phyloP scores from a whole-genome alignment of 2,113 vertebrate genomes.

The Colistium nudipinnis region DNA sequence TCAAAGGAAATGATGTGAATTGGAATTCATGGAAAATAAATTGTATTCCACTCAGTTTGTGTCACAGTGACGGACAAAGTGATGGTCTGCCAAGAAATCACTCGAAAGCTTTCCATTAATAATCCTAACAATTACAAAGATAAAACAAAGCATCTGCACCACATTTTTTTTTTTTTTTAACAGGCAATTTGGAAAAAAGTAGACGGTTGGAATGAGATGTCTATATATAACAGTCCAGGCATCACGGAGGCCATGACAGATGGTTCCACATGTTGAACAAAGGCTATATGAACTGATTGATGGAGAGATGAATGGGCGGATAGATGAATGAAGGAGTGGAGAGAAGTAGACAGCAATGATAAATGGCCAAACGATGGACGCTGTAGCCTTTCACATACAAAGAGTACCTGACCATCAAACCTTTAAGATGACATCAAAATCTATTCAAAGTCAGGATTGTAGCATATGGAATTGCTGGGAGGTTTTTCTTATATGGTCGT shows the following conservation, averaged over 20 bases:
- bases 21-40: neutral
- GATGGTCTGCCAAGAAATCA: neutral
- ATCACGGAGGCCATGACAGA: slow-evolving; percentile 64
- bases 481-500: slow-evolving; percentile 43
- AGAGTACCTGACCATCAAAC: slow-evolving; percentile 63
- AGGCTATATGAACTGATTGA: slow-evolving; percentile 72
- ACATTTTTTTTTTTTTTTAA: slow-evolving; percentile 37
- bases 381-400: slow-evolving; percentile 52
- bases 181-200: slow-evolving; percentile 39
- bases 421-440: slow-evolving; percentile 51
- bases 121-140: neutral
- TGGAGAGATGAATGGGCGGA: slow-evolving; percentile 71
- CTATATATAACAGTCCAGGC: slow-evolving; percentile 54
- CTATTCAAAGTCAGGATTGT: slow-evolving; percentile 25
- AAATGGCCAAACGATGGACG: slow-evolving; percentile 65
- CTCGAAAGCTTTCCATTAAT: neutral
- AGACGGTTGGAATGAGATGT: slow-evolving; percentile 58
- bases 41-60: slow-evolving; percentile 21
- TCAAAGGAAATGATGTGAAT: slow-evolving; percentile 8
- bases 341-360: slow-evolving; percentile 69
- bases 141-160: slow-evolving; percentile 10
- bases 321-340: slow-evolving; percentile 67
- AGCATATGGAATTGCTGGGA: slow-evolving; percentile 17
- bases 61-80: slow-evolving; percentile 9
- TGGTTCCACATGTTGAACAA: slow-evolving; percentile 65